Base-by-base conservation (phyloP, 2,797 vertebrate species). In the Danionella dracula region DNA sequence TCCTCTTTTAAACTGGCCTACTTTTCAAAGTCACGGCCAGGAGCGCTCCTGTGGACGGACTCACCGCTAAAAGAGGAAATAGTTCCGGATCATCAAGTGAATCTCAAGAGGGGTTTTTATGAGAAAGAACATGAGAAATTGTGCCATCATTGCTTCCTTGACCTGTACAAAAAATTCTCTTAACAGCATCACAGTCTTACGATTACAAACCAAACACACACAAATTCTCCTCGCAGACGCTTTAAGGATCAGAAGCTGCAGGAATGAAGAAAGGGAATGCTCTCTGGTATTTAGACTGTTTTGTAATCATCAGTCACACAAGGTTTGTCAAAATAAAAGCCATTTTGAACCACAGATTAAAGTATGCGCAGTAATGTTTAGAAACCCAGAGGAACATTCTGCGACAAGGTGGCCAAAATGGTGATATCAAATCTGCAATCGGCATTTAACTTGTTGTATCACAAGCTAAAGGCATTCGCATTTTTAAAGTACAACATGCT, bases 231-330 rank as follows among this genome's bases (percentile, higher is more conserved):
- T 17, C 23, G 3, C 23, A 27, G 3, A 27, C 23, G 6, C 23
- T 3, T 55, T 65, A 13, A 48, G 32, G 21, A 40, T 40, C 32
- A 10, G 20, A 40, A 41, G 4, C 29, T 15, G 15, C 9, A 48
- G 42, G 32, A 62, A 62, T 29, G 13, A 46, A 20, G 51, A 44
- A 31, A 29, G 21, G 51, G 11, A 2, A 46, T 1, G 13, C 10
- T 49, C 21, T 56, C 31, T 66, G 53, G 21, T 45, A 38, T 56
- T 56, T 37, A 20, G 31, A 46, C 32, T 19, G 51, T 66, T 60
- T 66, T 66, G 63, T 48, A 56, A 66, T 66, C 41, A 66, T 56
- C 51, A 66, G 4, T 66, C 51, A 66, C 63, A 46, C 51, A 66
- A 11, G 21, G 63, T 66, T 46, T 55, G 62, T 54, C 20, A 55